Percentiles rank a stretch among this genome's conserved stretches.
Conservation (phyloP, 2,113 vertebrate genomes). For the Myotis yumanensis region DNA sequence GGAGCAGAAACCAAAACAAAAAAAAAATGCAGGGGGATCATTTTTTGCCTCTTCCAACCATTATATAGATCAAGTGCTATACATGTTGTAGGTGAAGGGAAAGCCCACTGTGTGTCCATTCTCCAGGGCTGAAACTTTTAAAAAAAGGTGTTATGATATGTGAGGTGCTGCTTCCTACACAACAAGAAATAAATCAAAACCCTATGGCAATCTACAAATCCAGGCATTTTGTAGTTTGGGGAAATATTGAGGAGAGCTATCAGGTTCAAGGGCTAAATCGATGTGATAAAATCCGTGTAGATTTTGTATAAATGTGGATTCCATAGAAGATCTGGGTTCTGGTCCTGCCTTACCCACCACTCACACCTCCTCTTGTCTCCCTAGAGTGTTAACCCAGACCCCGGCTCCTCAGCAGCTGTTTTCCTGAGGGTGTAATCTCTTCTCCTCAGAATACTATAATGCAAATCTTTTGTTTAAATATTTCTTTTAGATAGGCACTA, state of each 20-base stretch:
- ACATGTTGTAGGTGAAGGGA: neutral
- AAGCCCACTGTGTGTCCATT: neutral
- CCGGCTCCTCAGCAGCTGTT: rapidly evolving
- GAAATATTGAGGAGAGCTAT: neutral
- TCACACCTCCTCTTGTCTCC: rapidly evolving
- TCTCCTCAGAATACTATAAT: neutral
- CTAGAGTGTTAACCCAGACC: neutral
- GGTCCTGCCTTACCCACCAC: rapidly evolving
- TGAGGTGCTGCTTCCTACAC: conserved; percentile 57
- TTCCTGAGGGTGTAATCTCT: neutral
- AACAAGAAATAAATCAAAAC: conserved; percentile 72
- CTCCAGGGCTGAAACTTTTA: neutral
- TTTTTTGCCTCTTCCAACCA: neutral
- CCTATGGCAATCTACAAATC: conserved; percentile 69
- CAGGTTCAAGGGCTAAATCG: neutral
- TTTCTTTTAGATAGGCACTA: neutral
- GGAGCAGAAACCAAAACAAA: neutral
- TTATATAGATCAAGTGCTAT: neutral
- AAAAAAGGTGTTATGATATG: neutral
- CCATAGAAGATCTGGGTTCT: rapidly evolving
- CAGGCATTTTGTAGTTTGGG: conserved; percentile 64
- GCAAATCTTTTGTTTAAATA: neutral
- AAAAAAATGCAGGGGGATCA: neutral
- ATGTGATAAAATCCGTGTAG: neutral
- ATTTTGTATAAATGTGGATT: neutral